Evolutionary conservation across 1,140 invertebrate genomes (phyloP).

Genomic region (Trachymyrmex cornetzi): DNA sequence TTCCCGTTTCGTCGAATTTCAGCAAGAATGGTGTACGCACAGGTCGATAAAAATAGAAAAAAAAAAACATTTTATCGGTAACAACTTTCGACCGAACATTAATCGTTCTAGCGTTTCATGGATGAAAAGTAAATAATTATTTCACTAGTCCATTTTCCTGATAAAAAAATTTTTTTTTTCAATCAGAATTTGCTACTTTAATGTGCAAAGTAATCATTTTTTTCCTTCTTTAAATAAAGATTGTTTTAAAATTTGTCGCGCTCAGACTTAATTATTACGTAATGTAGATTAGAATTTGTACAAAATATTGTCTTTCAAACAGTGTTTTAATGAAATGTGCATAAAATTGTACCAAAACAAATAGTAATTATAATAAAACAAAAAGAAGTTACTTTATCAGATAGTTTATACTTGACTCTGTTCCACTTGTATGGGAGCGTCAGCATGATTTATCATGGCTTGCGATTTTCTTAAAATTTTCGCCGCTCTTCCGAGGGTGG

Average conservation of each 20-base stretch:
- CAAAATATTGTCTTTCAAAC: not conserved
- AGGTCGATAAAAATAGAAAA: conserved; percentile 16
- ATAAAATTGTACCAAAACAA: not conserved
- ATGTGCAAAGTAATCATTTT: conserved; percentile 7
- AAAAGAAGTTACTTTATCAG: not conserved
- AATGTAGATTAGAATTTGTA: not conserved
- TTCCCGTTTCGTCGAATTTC: conserved; percentile 84
- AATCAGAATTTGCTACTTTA: not conserved
- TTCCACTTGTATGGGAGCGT: conserved; percentile 4
- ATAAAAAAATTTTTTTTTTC: conserved; percentile 65
- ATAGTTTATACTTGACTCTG: conserved; percentile 1
- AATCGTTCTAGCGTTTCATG: conserved; percentile 56
- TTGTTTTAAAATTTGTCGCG: not conserved
- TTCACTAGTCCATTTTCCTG: conserved; percentile 59
- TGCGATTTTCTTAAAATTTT: conserved; percentile 85
- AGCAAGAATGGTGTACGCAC: conserved; percentile 67
- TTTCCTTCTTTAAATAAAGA: not conserved
- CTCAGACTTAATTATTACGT: not conserved
- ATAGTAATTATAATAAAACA: not conserved
- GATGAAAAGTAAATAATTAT: conserved; percentile 61
- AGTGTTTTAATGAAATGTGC: not conserved
- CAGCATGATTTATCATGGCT: conserved; percentile 73
- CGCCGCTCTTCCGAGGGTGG: conserved; percentile 73
- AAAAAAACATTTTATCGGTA: conserved; percentile 53
- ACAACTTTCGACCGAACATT: conserved; percentile 40